These are phyloP conservation scores for Onthophagus sagittarius DNA, from an alignment of 2,888 invertebrate species.

Conservation along the genomic window DNA sequence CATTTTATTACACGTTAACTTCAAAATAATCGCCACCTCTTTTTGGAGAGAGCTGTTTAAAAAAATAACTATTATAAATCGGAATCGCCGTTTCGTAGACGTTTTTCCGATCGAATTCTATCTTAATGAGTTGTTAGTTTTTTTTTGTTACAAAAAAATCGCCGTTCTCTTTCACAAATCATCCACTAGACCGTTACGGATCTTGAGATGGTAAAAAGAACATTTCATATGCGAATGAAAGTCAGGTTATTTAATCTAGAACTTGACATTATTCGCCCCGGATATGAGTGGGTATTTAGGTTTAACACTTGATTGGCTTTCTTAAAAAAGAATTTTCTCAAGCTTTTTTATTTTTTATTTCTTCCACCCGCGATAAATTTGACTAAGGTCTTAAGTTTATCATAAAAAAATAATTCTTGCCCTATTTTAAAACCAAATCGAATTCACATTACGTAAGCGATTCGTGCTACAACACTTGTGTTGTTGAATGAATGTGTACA, in stretches of 20 bases:
- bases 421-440: not conserved
- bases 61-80: conserved; percentile 11
- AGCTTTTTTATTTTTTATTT: too few relatives aligned
- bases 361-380: not conserved
- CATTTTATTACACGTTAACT: not conserved
- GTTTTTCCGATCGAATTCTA: conserved; percentile 19
- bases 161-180: not conserved
- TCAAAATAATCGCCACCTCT: not conserved
- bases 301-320: not conserved
- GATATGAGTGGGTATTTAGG: not conserved
- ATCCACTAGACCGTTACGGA: not conserved
- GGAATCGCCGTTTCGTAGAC: conserved; percentile 31
- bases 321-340: too few relatives aligned
- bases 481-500: not conserved
- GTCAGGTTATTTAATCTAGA: not conserved
- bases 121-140: not conserved
- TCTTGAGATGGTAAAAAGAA: not conserved
- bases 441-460: not conserved
- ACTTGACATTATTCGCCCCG: not conserved
- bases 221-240: not conserved
- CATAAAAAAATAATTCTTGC: too few relatives aligned
- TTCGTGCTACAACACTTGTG: not conserved
- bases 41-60: not conserved
- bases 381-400: not conserved
- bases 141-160: not conserved